Evolutionary conservation across 2,797 vertebrate species (phyloP).

Genomic region (Otolemur crassicaudatus): DNA sequence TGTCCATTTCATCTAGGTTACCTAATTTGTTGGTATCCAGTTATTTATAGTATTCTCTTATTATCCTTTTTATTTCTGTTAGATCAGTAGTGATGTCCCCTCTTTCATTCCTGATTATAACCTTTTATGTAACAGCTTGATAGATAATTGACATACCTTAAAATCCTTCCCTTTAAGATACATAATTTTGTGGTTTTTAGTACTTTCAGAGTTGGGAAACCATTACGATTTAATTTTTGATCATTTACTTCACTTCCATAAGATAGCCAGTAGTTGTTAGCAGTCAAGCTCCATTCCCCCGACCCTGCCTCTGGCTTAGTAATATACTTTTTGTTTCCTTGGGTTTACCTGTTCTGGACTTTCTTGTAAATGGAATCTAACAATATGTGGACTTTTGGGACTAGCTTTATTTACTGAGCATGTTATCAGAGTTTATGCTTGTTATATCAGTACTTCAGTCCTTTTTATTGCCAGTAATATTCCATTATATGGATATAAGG

Average conservation of each 20-base stretch:
- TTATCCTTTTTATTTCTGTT: slow-evolving; percentile 31
- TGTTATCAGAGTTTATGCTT: not conserved
- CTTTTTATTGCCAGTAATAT: not conserved
- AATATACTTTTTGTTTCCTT: not conserved
- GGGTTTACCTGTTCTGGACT: not conserved
- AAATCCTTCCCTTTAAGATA: not conserved
- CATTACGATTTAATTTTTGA: not conserved
- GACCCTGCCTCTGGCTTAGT: not conserved
- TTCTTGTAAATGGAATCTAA: not conserved
- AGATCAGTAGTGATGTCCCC: not conserved
- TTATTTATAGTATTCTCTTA: slow-evolving; percentile 30
- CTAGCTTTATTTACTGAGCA: not conserved
- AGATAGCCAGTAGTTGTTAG: not conserved
- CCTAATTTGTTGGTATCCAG: slow-evolving; percentile 33
- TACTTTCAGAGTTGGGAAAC: slow-evolving; percentile 1
- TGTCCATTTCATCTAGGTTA: not conserved
- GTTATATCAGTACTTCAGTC: not conserved
- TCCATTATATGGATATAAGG: not conserved
- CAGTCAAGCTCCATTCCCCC: not conserved
- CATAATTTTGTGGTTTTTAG: not conserved
- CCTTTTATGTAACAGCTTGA: not conserved
- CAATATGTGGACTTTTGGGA: not conserved
- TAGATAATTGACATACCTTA: not conserved
- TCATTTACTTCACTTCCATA: not conserved
- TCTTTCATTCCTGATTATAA: slow-evolving; percentile 24